Conservation (phyloP, 1,140 invertebrate genomes). For the Solen grandis region DNA sequence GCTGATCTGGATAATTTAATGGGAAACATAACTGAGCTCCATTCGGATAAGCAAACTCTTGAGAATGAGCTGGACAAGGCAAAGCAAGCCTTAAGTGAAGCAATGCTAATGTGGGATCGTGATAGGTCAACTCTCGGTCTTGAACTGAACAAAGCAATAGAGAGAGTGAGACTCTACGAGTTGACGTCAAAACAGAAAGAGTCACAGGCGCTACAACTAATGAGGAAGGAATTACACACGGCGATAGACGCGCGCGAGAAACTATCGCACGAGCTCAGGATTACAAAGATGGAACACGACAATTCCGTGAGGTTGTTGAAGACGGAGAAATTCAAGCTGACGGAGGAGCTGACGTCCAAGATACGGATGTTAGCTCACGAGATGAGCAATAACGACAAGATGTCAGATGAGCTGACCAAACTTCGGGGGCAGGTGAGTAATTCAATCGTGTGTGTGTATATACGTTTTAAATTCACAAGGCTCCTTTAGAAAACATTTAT, state of each 20-base stretch:
- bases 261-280: constrained; percentile 64
- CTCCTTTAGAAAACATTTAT: no score
- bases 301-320: constrained; percentile 60
- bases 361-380: constrained; percentile 68
- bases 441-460: neutral
- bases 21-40: constrained; percentile 62
- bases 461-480: no score
- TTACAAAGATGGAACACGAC: constrained; percentile 62
- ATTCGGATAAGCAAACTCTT: constrained; percentile 61
- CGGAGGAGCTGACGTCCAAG: constrained; percentile 68
- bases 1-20: constrained; percentile 62
- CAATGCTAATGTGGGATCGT: constrained; percentile 71
- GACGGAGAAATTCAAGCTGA: constrained; percentile 64
- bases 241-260: constrained; percentile 70
- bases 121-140: constrained; percentile 63
- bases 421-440: constrained; percentile 66
- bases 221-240: constrained; percentile 66
- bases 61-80: constrained; percentile 67
- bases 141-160: constrained; percentile 67
- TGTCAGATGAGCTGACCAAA: constrained; percentile 64
- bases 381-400: constrained; percentile 66
- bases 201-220: constrained; percentile 53
- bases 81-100: constrained; percentile 69
- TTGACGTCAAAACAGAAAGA: constrained; percentile 61
- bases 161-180: constrained; percentile 71